phyloP scores from a whole-genome alignment of 2,113 vertebrate genomes.

The Chroicocephalus ridibundus region DNA sequence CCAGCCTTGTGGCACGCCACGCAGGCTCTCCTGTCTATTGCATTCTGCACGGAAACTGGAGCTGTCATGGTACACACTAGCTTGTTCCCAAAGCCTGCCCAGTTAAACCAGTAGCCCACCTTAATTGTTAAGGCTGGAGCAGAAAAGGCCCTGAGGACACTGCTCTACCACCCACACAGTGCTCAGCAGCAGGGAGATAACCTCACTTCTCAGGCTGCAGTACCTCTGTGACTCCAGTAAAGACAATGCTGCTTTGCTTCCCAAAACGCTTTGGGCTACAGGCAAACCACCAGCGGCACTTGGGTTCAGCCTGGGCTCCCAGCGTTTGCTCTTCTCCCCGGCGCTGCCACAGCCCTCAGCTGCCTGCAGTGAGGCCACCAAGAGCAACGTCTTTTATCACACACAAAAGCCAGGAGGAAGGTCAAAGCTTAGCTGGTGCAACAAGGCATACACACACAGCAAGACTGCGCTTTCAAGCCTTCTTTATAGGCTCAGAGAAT shows the following conservation, averaged over 20 bases:
- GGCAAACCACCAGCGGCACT: not conserved
- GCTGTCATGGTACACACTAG: accelerated
- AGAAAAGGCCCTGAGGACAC: not conserved
- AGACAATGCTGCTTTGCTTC: not conserved
- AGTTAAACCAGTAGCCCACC: not conserved
- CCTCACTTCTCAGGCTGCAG: not conserved
- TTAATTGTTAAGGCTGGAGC: not conserved
- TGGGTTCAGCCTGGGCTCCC: not conserved
- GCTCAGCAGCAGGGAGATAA: not conserved
- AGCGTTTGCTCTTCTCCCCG: not conserved
- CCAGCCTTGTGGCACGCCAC: not conserved
- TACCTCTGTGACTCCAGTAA: not conserved
- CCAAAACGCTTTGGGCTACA: not conserved
- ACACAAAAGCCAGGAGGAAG: not conserved
- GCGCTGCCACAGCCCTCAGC: not conserved
- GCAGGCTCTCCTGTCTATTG: not conserved
- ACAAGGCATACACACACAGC: not conserved
- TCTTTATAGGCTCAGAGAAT: not conserved
- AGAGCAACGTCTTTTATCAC: not conserved
- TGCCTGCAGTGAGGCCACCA: not conserved
- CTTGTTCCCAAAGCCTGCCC: not conserved
- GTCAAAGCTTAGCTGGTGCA: not conserved
- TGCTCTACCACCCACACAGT: not conserved
- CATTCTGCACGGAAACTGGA: not conserved
- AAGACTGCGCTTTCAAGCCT: not conserved